Conservation (phyloP, 1,140 invertebrate species). For the Atta cephalotes region DNA sequence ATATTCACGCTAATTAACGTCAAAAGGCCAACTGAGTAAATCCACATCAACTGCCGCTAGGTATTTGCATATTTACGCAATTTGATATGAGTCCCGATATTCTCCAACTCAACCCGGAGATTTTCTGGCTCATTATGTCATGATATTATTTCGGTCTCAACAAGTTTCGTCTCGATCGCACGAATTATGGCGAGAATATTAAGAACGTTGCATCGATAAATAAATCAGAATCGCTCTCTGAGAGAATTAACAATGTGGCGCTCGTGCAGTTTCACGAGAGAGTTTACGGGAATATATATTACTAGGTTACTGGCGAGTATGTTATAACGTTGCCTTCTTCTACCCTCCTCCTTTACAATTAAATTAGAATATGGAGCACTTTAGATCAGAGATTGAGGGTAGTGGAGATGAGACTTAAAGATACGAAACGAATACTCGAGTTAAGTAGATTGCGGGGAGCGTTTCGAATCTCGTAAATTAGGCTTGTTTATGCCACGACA, state of each 20-base stretch:
- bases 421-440: slow-evolving; percentile 30
- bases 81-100: slow-evolving; percentile 47
- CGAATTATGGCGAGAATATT: slow-evolving; percentile 4
- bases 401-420: slow-evolving; percentile 1
- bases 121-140: slow-evolving; percentile 46
- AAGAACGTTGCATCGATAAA: slow-evolving; percentile 31
- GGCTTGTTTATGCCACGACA: neutral
- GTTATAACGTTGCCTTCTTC: neutral
- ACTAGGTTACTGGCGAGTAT: slow-evolving; percentile 23
- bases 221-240: slow-evolving; percentile 26
- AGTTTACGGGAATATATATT: slow-evolving; percentile 23
- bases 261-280: neutral
- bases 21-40: slow-evolving; percentile 55
- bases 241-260: slow-evolving; percentile 28
- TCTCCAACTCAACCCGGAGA: slow-evolving; percentile 29
- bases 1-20: slow-evolving; percentile 68
- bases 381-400: slow-evolving; percentile 38
- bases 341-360: neutral
- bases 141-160: neutral
- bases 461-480: slow-evolving; percentile 27
- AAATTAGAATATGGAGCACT: slow-evolving; percentile 37
- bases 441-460: slow-evolving; percentile 1
- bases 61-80: slow-evolving; percentile 63
- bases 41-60: slow-evolving; percentile 54
- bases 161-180: slow-evolving; percentile 2